Evolutionary conservation across 2,797 vertebrate species (phyloP).

Genomic region (Catharus ustulatus): DNA sequence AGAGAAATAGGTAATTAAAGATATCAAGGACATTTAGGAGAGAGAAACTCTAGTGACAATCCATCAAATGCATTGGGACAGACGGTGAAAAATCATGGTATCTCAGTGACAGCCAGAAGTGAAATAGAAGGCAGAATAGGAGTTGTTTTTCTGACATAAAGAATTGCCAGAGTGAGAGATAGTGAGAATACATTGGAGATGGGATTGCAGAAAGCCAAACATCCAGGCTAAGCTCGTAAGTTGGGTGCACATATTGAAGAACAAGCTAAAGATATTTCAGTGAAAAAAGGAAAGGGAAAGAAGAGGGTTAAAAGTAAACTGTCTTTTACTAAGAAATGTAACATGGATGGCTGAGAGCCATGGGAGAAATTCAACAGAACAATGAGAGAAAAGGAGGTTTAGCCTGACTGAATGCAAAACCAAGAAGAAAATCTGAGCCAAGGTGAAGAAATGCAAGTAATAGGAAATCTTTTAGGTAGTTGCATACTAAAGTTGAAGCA

Average conservation of each 20-base stretch:
- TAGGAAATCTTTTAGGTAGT: not conserved
- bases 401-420: not conserved
- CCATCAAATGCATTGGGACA: conserved; percentile 15
- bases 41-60: conserved; percentile 13
- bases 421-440: not conserved
- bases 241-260: not conserved
- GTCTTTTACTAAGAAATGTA: not conserved
- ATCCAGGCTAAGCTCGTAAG: not conserved
- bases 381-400: not conserved
- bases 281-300: not conserved
- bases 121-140: not conserved
- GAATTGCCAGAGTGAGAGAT: not conserved
- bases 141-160: conserved; percentile 6
- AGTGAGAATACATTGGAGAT: not conserved
- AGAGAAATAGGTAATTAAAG: conserved; percentile 54
- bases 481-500: not conserved
- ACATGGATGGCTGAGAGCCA: not conserved
- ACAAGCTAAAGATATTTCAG: not conserved
- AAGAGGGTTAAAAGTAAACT: not conserved
- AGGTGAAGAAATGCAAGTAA: not conserved
- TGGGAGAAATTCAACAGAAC: not conserved
- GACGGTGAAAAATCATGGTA: conserved; percentile 29
- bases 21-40: conserved; percentile 35
- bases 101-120: not conserved
- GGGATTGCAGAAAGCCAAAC: not conserved